Percentiles rank a stretch among this genome's conserved stretches.
Evolutionary conservation across 1,140 invertebrate species (phyloP).

Genomic region (Tribolium madens): DNA sequence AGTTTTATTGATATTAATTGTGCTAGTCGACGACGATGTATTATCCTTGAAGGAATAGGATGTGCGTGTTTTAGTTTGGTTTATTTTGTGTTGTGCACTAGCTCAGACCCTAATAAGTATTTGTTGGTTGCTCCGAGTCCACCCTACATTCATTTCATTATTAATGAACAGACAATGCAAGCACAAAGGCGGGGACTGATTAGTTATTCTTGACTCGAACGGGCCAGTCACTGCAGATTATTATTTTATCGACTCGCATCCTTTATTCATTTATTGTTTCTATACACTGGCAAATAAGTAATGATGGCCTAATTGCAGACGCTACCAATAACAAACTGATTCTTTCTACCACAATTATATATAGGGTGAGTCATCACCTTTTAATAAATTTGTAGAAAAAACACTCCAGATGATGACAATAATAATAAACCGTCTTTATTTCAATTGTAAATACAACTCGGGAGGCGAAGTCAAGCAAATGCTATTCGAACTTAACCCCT

Average conservation of each 20-base stretch:
- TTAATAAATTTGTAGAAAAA: no score
- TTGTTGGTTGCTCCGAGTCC: slow-evolving; percentile 10
- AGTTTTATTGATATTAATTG: slow-evolving; percentile 38
- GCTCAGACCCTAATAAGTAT: slow-evolving; percentile 28
- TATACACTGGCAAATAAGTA: background rate
- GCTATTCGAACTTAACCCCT: no score
- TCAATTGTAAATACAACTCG: no score
- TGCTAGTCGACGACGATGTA: slow-evolving; percentile 32
- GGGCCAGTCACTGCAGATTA: background rate
- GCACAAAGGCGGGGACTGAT: slow-evolving; percentile 19
- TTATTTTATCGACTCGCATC: background rate
- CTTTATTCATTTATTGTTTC: background rate
- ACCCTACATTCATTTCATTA: slow-evolving; percentile 34
- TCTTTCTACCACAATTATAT: no score
- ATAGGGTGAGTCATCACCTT: no score
- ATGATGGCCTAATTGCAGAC: background rate
- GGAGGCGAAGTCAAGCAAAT: no score
- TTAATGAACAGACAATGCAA: slow-evolving; percentile 16
- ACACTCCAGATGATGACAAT: no score
- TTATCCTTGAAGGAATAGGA: slow-evolving; percentile 36
- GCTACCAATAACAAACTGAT: background rate
- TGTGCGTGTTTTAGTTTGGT: slow-evolving; percentile 31
- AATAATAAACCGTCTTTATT: no score
- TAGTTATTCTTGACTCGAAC: slow-evolving; percentile 18
- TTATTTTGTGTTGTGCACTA: slow-evolving; percentile 21